Evolutionary conservation across 2,888 invertebrate genomes (phyloP).

Genomic region (Camponotus fellah): DNA sequence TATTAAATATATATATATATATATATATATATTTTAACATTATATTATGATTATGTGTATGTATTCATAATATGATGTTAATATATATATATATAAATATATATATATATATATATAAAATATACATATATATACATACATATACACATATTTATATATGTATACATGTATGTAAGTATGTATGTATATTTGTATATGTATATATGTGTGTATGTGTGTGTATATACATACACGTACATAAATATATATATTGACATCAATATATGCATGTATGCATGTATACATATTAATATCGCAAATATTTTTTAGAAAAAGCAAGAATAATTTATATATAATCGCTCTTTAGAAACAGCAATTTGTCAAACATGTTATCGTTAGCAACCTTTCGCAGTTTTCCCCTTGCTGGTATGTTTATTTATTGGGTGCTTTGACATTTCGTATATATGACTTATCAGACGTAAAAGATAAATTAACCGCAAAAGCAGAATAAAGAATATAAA

Average conservation of each 20-base stretch:
- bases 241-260: neutral
- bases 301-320: neutral
- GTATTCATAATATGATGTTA: neutral
- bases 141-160: neutral
- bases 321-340: constrained; percentile 18
- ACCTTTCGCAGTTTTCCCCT: neutral
- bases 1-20: neutral
- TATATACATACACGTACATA: neutral
- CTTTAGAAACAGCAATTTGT: constrained; percentile 12
- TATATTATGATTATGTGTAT: too few relatives aligned
- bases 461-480: constrained; percentile 25
- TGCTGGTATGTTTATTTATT: constrained; percentile 10
- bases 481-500: neutral
- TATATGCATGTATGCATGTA: neutral
- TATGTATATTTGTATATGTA: neutral
- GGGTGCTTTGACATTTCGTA: constrained; percentile 26
- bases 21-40: neutral
- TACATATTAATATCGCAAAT: neutral
- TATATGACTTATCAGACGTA: constrained; percentile 15
- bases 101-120: neutral
- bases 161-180: neutral
- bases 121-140: neutral
- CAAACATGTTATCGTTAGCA: constrained; percentile 15
- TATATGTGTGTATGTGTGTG: neutral
- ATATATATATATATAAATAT: neutral